phyloP scores from a whole-genome alignment of 2,888 invertebrate genomes.

The Drosophila diplacantha region DNA sequence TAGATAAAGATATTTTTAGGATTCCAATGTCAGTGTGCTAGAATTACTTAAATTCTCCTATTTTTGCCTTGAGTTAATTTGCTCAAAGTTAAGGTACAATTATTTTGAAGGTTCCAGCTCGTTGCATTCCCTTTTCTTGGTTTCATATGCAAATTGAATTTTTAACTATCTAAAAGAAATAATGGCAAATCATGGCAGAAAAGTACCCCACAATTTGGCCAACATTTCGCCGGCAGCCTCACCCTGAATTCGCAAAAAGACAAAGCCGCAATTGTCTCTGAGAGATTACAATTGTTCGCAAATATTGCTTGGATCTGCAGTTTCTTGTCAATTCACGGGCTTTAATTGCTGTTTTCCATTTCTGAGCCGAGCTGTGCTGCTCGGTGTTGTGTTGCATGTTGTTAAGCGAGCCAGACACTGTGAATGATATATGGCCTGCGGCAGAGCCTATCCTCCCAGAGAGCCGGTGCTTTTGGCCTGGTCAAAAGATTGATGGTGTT shows the following conservation, averaged over 20 bases:
- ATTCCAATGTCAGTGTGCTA: not conserved
- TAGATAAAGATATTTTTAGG: not conserved
- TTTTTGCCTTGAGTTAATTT: not conserved
- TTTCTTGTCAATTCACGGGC: constrained; percentile 69
- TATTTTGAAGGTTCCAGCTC: constrained; percentile 5
- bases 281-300: constrained; percentile 37
- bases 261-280: constrained; percentile 31
- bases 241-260: constrained; percentile 47
- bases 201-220: constrained; percentile 40
- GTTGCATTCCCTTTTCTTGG: constrained; percentile 4
- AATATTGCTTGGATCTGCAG: constrained; percentile 48
- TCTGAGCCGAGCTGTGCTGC: constrained; percentile 1
- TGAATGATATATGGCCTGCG: constrained; percentile 64
- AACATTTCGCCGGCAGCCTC: constrained; percentile 51
- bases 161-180: constrained; percentile 11
- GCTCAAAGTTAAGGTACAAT: not conserved
- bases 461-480: constrained; percentile 44
- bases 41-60: not conserved
- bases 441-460: constrained; percentile 45
- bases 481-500: constrained; percentile 68
- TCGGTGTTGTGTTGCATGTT: constrained; percentile 22
- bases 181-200: constrained; percentile 50
- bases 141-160: constrained; percentile 19
- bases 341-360: constrained; percentile 60
- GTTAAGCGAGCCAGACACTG: constrained; percentile 45